A percentile compares a stretch with the other conserved stretches of the same genome.
phyloP scores from a whole-genome alignment of 2,797 vertebrate species.

The Apodemus agrarius region DNA sequence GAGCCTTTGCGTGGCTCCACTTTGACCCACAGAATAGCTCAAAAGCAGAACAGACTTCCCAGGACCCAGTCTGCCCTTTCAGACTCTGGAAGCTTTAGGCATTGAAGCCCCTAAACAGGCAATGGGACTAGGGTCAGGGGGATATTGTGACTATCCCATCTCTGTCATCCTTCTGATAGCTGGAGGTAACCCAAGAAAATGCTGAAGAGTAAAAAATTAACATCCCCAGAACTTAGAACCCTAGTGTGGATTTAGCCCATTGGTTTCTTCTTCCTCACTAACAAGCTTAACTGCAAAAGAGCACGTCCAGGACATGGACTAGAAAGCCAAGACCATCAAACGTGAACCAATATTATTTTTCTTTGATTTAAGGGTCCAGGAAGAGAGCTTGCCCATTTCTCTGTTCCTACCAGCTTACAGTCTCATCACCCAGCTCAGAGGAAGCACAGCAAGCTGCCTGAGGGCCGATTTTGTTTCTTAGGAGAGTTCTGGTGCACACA shows the following conservation, averaged over 20 bases:
- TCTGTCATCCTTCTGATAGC: constrained; percentile 11
- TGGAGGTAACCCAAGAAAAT: constrained; percentile 26
- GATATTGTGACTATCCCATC: background rate
- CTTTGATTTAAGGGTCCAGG: constrained; percentile 72
- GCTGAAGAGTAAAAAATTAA: background rate
- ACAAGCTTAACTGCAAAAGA: constrained; percentile 2
- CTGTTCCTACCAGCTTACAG: constrained; percentile 44
- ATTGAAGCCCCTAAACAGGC: background rate
- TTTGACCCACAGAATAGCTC: background rate
- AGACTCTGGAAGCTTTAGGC: background rate
- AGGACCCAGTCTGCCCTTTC: background rate
- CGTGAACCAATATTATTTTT: constrained; percentile 69
- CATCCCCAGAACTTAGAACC: constrained; percentile 37
- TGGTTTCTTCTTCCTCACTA: background rate
- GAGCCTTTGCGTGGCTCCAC: background rate
- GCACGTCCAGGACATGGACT: background rate
- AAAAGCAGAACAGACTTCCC: background rate
- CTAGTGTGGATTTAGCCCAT: background rate
- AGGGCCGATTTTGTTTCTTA: constrained; percentile 47
- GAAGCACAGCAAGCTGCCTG: background rate
- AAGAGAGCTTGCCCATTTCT: constrained; percentile 68
- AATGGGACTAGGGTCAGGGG: background rate
- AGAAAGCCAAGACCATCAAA: constrained; percentile 72
- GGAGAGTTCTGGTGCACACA: background rate
- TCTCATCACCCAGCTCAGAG: constrained; percentile 58